Evolutionary conservation across 1,140 invertebrate genomes (phyloP).

Genomic region (Apolygus lucorum): DNA sequence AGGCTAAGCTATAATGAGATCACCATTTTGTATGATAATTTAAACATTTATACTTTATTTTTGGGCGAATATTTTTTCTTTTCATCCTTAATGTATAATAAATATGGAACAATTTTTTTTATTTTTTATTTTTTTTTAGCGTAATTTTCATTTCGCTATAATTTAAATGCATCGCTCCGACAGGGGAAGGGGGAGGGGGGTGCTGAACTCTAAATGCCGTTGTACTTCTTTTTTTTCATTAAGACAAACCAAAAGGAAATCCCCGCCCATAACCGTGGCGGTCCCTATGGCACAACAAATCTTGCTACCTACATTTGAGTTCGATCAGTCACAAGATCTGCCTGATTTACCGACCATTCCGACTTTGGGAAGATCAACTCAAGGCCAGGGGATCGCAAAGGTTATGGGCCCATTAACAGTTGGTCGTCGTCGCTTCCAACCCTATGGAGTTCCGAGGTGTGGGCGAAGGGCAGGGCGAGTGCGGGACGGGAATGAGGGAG

Average conservation of each 20-base stretch:
- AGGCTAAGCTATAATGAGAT: background rate
- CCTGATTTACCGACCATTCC: too few species aligned
- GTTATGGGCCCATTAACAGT: conserved; percentile 16
- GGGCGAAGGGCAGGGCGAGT: conserved; percentile 34
- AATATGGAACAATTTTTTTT: background rate
- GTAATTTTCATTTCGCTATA: background rate
- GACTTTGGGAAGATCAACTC: too few species aligned
- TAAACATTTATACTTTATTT: background rate
- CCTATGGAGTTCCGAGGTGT: conserved; percentile 20
- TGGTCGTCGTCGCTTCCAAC: conserved; percentile 12
- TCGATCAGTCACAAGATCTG: background rate
- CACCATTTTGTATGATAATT: background rate
- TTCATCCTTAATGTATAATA: background rate
- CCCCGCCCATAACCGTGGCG: background rate
- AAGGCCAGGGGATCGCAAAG: too few species aligned
- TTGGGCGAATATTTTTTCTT: background rate
- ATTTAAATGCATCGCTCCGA: conserved; percentile 11
- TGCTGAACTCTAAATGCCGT: too few species aligned
- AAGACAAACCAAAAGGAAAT: too few species aligned
- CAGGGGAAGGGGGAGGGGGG: background rate
- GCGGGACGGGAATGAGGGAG: conserved; percentile 40
- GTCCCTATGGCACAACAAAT: background rate
- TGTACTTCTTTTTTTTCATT: too few species aligned
- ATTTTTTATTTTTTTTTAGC: background rate
- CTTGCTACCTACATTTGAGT: conserved; percentile 7